Evolutionary conservation across 2,797 vertebrate species (phyloP), one percentile per base, ranked within the genome.

Genomic region (Phoeniculus purpureus): DNA sequence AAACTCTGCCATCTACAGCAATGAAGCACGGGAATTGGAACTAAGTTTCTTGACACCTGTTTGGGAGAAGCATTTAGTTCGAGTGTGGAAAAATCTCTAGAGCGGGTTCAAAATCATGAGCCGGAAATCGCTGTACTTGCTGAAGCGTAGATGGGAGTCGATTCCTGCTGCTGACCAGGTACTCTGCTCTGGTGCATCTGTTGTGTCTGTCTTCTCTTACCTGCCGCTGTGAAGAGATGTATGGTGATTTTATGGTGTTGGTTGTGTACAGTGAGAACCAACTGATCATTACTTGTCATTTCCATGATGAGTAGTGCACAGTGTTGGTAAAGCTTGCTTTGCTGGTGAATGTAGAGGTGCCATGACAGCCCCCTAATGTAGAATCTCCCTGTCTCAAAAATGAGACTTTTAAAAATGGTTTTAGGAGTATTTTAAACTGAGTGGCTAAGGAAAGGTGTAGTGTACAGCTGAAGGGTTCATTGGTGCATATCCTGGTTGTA

Each of bases 61-160:
- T 81, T 86, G 71, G 70, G 70, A 80, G 62, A 80, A 94, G n/a
- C 40, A 43, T 82, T 90, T 88, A 82, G 71, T n/a, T 87, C 13
- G 5, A 61, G 83, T 51, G 34, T 88, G 89, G 80, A 62, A 47
- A 54, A 90, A 21, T 60, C 65, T 88, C 68, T 56, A 66, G 61
- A 94, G 86, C 87, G 92, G 71, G 74, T 18, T 74, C 3, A 55
- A 40, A 64, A 89, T 5, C 59, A 97, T 96, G 96, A 97, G 96
- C 75, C 94, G 94, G 85, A 96, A 96, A 91, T 94, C 93, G 29
- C 85, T 95, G 37, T 95, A 75, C 72, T 77, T 96, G 92, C 80
- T 96, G 92, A 97, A 97, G 93, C 90, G 96, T 21, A 96, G 95
- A 62, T 96, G 97, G 95, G 96, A 97, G 88, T 96, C 96, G 1